Evolutionary conservation across 2,888 invertebrate species (phyloP), one percentile per base, ranked within the genome.

Genomic region (Melinaea marsaeus): DNA sequence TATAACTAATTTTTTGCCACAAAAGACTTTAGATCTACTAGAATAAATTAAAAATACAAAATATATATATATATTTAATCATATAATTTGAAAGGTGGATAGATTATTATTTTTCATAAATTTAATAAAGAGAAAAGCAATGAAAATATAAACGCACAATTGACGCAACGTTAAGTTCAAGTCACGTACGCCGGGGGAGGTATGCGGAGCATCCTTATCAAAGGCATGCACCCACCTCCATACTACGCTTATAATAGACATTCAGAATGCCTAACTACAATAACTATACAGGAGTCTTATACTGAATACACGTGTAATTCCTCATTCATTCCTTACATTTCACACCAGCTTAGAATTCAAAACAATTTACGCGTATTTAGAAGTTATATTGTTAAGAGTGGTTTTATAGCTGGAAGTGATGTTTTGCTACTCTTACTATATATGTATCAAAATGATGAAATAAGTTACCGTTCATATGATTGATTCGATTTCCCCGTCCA

Each of bases 121-220:
- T 13, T 56, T 37, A 56, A 55, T 55, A 58, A 46, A 51, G 46
- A 61, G 35, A 63, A 61, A 63, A 62, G 59, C 57, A 69, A 65
- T 62, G 61, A 66, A 60, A 68, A 58, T 58, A 69, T 66, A 68
- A 72, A 70, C 69, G 69, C 67, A 72, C 71, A 72, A 67, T 68
- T 65, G 68, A 69, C 62, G 64, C 62, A 67, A 65, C 61, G 60
- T 71, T 61, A 71, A 68, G 69, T 69, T 70, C 72, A 72, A 75
- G 74, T 71, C 78, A 76, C 79, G 80, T 78, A 81, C 82, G 80
- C 77, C 78, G 72, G 70, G 65, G 75, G 72, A 86, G 83, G 84
- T 84, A 88, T 88, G 83, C 80, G 67, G 74, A 72, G 84, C 81
- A 87, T 85, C 81, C 85, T 84, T 83, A 87, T 86, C 88, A 87